A percentile compares a stretch with the other conserved stretches of the same genome.
phyloP scores from a whole-genome alignment of 2,797 vertebrate genomes.

The Sebastolobus altivelis region DNA sequence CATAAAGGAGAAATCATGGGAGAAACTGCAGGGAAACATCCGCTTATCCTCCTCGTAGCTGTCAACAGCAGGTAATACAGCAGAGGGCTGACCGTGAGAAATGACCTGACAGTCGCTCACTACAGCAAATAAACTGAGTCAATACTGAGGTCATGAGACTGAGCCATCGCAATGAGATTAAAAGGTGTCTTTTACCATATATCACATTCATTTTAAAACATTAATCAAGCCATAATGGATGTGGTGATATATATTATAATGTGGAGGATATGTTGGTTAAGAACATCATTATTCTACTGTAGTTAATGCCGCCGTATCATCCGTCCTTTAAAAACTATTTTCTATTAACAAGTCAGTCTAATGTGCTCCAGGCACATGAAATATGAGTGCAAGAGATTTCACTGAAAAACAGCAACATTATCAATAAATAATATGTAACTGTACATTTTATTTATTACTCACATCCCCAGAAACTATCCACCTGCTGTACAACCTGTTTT shows the following conservation, averaged over 20 bases:
- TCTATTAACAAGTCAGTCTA: constrained; percentile 5
- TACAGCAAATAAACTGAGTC: constrained; percentile 44
- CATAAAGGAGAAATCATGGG: background rate
- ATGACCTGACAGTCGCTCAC: constrained; percentile 26
- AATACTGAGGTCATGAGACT: constrained; percentile 42
- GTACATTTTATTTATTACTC: constrained; percentile 9
- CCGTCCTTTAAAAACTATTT: background rate
- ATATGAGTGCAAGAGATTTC: constrained; percentile 16
- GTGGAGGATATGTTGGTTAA: background rate
- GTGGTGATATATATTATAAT: too few relatives aligned
- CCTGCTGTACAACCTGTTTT: background rate
- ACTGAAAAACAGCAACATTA: constrained; percentile 11
- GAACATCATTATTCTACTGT: background rate
- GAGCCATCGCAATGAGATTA: background rate
- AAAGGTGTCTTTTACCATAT: constrained; percentile 1
- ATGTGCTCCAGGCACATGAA: constrained; percentile 20
- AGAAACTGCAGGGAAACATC: constrained; percentile 4
- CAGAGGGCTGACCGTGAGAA: constrained; percentile 26
- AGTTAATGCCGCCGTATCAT: too few relatives aligned
- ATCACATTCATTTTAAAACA: constrained; percentile 6
- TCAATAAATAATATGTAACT: constrained; percentile 33
- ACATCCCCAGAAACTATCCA: background rate
- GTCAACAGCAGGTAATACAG: constrained; percentile 64
- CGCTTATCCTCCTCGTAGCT: constrained; percentile 34
- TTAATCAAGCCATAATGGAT: background rate